Evolutionary conservation across 2,888 invertebrate genomes (phyloP), one percentile per base, ranked within the genome.

Genomic region (Tolmerus cingulatus): DNA sequence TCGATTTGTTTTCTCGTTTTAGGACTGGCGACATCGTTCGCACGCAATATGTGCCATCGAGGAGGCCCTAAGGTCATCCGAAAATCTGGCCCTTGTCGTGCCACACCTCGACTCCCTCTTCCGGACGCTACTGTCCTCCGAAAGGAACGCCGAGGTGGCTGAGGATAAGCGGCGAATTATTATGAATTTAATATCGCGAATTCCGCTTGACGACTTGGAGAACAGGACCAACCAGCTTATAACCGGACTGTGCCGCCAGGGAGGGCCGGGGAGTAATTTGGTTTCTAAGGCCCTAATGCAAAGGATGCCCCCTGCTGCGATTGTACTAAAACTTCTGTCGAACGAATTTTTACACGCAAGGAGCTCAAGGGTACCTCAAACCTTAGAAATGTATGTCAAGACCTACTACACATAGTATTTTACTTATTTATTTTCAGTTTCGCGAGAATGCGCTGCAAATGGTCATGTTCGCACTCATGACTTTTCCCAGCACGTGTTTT

Each of bases 401-500:
- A 51, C 9, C 8, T 46, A 51, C 7, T 51, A n/a, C 19, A n/a
- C n/a, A 51, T 51, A 46, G 3, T 46, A 14, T 16, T 4, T 5
- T 14, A 23, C 37, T 43, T 66, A 30, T 34, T 81, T 34, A 5
- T 37, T 4, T 91, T 19, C 37, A 95, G 93, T 94, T 96, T 88
- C 93, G 96, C 87, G 96, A 97, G 92, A 96, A 96, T 90, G 95
- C 96, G 0, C 91, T 97, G 9, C 96, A 97, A 92, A 94, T 96
- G 90, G 93, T 96, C 81, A 96, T 97, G 90, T 96, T 96, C 89
- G 95, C 96, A 9, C 92, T 97, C 89, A 94, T 97, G 91, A 96
- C 96, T 43, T 96, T 96, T 91, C 97, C 97, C 2, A 95, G 96
- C 90, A 95, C 95, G 82, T 96, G 96, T 89, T 95, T 96, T 90